phyloP scores from a whole-genome alignment of 2,888 invertebrate species.

The Amblyjoppa proteus region DNA sequence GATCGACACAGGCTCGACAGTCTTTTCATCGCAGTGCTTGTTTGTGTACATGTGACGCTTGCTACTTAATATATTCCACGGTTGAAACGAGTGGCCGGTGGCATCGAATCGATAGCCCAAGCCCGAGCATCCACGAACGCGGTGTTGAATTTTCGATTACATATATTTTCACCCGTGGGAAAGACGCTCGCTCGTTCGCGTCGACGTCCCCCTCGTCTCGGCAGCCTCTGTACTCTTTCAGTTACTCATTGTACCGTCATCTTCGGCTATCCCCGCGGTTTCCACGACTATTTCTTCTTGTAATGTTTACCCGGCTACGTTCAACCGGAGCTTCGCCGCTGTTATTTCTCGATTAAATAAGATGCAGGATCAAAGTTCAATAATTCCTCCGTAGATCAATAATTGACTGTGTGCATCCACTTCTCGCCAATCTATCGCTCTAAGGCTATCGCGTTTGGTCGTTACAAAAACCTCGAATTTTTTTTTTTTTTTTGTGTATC shows the following conservation, averaged over 20 bases:
- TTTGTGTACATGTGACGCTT: conserved; percentile 35
- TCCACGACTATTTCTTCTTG: conserved; percentile 49
- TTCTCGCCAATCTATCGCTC: conserved; percentile 3
- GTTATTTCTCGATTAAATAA: conserved; percentile 37
- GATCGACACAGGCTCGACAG: neutral
- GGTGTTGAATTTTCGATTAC: conserved; percentile 65
- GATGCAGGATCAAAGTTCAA: conserved; percentile 46
- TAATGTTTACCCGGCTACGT: conserved; percentile 29
- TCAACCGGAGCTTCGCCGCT: neutral
- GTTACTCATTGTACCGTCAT: conserved; percentile 33
- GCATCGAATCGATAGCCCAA: conserved; percentile 61
- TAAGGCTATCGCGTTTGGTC: neutral
- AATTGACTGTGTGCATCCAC: neutral
- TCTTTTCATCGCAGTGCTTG: neutral
- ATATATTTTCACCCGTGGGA: conserved; percentile 65
- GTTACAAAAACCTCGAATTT: neutral
- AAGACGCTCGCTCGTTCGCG: conserved; percentile 58
- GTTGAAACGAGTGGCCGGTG: conserved; percentile 59
- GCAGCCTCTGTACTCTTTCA: conserved; percentile 13
- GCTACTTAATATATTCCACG: conserved; percentile 57
- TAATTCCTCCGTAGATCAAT: neutral
- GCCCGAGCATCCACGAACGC: conserved; percentile 51
- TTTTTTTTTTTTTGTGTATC: neutral
- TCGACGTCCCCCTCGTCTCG: conserved; percentile 19
- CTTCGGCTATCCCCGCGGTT: conserved; percentile 29